Evolutionary conservation across 30 jellyfish, hydroid and myxozoan genomes (phyloP), one percentile per base, ranked within the genome.

Genomic region (Phacellophora camtschatica): DNA sequence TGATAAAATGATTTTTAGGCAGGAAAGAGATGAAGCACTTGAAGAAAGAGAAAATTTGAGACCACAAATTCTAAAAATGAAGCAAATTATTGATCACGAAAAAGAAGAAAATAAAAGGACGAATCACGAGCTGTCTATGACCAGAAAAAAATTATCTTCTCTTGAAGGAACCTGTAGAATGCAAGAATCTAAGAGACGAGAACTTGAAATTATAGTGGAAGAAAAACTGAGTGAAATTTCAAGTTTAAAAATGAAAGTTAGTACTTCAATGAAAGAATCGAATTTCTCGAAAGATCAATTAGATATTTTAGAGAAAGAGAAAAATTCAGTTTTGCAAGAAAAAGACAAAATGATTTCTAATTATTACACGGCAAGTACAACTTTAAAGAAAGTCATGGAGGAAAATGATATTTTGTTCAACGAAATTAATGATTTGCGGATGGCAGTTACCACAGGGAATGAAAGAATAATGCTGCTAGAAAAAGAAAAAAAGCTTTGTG

Each of bases 21-120:
- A 80, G 66, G 91, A 80, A 51, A 80, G 91, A 66, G 91, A 80
- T 16, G 57, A 66, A 22, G 83, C 91, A 0, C 54, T 80, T 4
- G 81, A 43, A 19, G 91, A 50, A 32, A 35, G 28, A 10, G 91
- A 80, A 15, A 64, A 80, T 31, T 35, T 80, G 28, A 33, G 84
- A 37, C 43, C 77, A 25, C 83, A 65, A 51, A 19, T 80, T 19
- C 83, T 64, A 41, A 80, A 32, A 49, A 25, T 80, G 68, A 64
- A 34, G 50, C 24, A 20, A 37, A 6, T 31, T 3, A 32, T 27
- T 4, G 91, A 66, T 1, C 63, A 51, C 12, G 66, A 33, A 35
- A 48, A 29, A 6, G 32, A 64, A 54, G 83, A 66, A 8, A 18
- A 8, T 5, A 84, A 80, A 4, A 15, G 82, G 16, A 15, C 28